A percentile compares a stretch with the other conserved stretches of the same genome.
Conservation (phyloP, 30 jellyfish, hydroid and myxozoan species). For the Cassiopea xamachana region DNA sequence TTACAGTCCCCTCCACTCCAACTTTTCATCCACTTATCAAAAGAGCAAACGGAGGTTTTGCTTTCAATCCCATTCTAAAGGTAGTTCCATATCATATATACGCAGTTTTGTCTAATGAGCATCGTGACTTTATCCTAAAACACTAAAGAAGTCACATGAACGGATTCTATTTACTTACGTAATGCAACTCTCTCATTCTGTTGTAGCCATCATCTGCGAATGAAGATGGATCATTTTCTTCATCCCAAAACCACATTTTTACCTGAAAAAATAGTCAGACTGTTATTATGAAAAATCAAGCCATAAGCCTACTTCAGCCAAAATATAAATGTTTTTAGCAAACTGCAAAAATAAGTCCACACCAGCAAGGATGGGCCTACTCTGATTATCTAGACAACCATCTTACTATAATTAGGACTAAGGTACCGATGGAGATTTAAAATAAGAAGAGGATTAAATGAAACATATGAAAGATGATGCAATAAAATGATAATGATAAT, state of each 20-base stretch:
- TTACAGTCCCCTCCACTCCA: too few relatives aligned
- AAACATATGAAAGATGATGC: too few relatives aligned
- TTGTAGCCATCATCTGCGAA: conserved; percentile 71
- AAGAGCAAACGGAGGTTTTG: too few relatives aligned
- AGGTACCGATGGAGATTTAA: too few relatives aligned
- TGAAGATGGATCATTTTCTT: conserved; percentile 49
- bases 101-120: too few relatives aligned
- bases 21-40: too few relatives aligned
- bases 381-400: neutral
- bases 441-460: too few relatives aligned
- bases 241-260: conserved; percentile 69
- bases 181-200: conserved; percentile 62
- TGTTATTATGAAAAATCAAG: neutral
- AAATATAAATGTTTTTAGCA: neutral
- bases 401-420: too few relatives aligned
- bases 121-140: neutral
- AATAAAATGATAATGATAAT: too few relatives aligned
- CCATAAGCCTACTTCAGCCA: neutral
- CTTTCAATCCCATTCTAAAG: too few relatives aligned
- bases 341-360: neutral
- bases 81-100: too few relatives aligned
- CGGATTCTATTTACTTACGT: conserved; percentile 11
- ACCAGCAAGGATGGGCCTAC: neutral
- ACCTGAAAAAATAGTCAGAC: conserved; percentile 31
- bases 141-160: neutral